Base-by-base conservation (phyloP, 2,113 vertebrate species). In the Siniperca chuatsi region DNA sequence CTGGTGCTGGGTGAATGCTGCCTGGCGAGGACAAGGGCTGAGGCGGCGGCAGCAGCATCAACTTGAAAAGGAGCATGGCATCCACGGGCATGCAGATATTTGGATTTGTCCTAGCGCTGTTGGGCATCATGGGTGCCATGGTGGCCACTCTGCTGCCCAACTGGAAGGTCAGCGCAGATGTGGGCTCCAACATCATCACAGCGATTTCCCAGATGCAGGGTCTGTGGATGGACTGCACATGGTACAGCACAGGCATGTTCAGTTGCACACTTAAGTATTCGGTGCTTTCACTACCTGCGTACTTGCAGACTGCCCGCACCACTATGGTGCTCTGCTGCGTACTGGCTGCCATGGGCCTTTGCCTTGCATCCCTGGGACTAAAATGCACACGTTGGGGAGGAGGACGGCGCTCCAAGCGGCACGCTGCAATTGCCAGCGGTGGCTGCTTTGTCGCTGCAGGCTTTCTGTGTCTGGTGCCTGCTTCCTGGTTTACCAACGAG, bases 221-320 rank as follows among this genome's bases (percentile, higher is more conserved):
- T 44, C 95, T 99, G 71, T 99, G 98, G 98, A 97, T 98, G 98
- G 98, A 99, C 96, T 99, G 98, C 95, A 97, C 97, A 0, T 99
- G 98, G 97, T 97, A 98, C 94, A 99, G 98, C 95, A 99, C 98
- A 0, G 98, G 98, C 84, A 97, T 98, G 97, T 98, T 99, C 91
- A 99, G 98, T 93, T 99, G 98, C 72, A 96, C 96, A 2, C 93
- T 98, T 10, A 98, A 97, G 91, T 96, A 96, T 91, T 98, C 98
- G 0, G 88, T 98, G 25, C 96, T 99, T 54, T 96, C 97, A 0
- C 97, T 98, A 40, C 98, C 98, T 0, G 20, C 95, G n/a, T 97
- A 98, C 64, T 94, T 98, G 93, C 98, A 98, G 95, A 96, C 96
- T 16, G 97, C 97, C 33, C 95, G 98, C 90, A 98, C 96, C 80